phyloP scores from a whole-genome alignment of 2,113 vertebrate species.

The Otus sunia region DNA sequence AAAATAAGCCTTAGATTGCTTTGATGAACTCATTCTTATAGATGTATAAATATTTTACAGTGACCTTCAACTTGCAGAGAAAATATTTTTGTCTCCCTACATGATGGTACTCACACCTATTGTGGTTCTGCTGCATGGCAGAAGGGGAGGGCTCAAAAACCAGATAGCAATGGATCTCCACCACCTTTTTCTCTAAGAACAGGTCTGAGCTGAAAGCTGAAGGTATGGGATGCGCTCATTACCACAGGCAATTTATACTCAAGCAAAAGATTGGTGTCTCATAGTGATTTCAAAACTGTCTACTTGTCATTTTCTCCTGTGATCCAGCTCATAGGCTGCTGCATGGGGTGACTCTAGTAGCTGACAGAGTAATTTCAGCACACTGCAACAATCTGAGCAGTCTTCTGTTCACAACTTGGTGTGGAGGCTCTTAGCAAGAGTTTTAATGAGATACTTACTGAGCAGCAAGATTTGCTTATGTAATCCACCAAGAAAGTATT shows the following conservation, averaged over 20 bases:
- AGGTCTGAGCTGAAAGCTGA: not conserved
- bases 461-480: not conserved
- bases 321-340: not conserved
- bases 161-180: not conserved
- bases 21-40: not conserved
- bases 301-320: not conserved
- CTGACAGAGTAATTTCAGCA: not conserved
- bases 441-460: not conserved
- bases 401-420: not conserved
- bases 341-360: accelerated
- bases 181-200: not conserved
- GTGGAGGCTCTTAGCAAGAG: not conserved
- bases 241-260: not conserved
- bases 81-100: not conserved
- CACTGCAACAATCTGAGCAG: accelerated
- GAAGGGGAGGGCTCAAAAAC: not conserved
- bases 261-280: not conserved
- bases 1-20: not conserved
- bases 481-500: not conserved
- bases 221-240: not conserved
- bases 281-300: not conserved
- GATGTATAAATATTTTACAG: not conserved
- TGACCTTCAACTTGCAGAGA: not conserved
- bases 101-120: not conserved
- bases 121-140: not conserved